Base-by-base conservation (phyloP, 2,888 invertebrate genomes). In the Mellilla xanthometata region DNA sequence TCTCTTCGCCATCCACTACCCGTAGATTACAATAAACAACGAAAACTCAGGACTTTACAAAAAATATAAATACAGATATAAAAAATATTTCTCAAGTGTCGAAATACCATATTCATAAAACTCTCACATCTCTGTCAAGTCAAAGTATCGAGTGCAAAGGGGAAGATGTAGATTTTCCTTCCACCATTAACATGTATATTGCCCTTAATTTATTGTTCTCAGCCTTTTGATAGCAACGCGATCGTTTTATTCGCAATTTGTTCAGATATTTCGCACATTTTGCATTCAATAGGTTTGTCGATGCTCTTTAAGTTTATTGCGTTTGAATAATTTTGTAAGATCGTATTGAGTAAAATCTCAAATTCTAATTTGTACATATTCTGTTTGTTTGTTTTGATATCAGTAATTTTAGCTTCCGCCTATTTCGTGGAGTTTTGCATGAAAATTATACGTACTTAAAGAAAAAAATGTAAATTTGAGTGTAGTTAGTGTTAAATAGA, bases 171-270 rank as follows among this genome's bases (percentile, higher is more conserved):
- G 72, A 81, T 80, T 82, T 76, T 76, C 74, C 74, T 77, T 71
- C 73, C 66, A 68, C 78, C 78, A 81, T 85, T 85, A 85, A 78
- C 85, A 84, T 83, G 80, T 78, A 82, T 83, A 85, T 84, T 76
- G 72, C 74, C 76, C 69, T 75, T 79, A 83, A 84, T 81, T 83
- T 82, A 84, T 75, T 65, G 76, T 62, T 51, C 57, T 58, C 65
- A 72, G 70, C 74, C 72, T 78, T 76, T 75, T 80, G 75, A 78
- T 76, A 68, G 71, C 65, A 62, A 59, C 63, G 63, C 58, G 65
- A 78, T 67, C 72, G 68, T 65, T 77, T 76, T 72, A 76, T 72
- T 65, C 48, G 68, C 68, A 66, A 75, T 76, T 76, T 69, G 68
- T 55, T 51, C 32, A 35, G 15, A 54, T 44, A 32, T 41, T 51